Conservation (phyloP, 2,113 vertebrate genomes). For the Tupaia chinensis region DNA sequence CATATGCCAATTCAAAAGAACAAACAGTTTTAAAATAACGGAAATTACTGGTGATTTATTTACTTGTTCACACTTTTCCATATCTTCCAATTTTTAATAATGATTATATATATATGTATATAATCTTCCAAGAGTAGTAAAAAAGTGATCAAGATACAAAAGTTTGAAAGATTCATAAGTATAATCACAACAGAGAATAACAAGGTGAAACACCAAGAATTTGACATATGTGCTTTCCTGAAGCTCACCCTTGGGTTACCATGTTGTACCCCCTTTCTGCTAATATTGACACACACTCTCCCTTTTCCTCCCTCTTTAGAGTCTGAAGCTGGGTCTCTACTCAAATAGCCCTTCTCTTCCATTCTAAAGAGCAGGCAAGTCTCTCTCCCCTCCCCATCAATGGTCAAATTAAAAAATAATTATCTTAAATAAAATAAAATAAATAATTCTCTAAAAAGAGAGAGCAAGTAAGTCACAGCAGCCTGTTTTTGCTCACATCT, state of each 20-base stretch:
- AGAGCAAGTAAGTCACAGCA: background rate
- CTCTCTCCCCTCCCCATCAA: background rate
- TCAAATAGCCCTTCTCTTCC: background rate
- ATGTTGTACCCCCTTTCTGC: background rate
- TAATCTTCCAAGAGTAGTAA: background rate
- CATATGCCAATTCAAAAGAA: background rate
- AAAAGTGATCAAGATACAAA: background rate
- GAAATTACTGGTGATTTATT: background rate
- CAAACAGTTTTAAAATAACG: background rate
- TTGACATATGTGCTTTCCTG: background rate
- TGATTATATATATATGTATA: background rate
- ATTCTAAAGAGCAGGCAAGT: background rate
- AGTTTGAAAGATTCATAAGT: background rate
- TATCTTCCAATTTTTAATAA: background rate
- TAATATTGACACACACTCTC: background rate
- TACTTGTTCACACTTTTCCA: background rate
- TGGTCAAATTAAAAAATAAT: too few relatives aligned
- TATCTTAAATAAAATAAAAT: too few relatives aligned
- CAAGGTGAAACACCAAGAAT: background rate
- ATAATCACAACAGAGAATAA: background rate
- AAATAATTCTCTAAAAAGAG: background rate
- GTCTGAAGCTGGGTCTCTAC: background rate
- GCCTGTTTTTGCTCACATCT: background rate
- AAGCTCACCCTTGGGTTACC: background rate
- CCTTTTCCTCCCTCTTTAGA: background rate